phyloP scores from a whole-genome alignment of 1,140 invertebrate genomes.

The Hirudo medicinalis region DNA sequence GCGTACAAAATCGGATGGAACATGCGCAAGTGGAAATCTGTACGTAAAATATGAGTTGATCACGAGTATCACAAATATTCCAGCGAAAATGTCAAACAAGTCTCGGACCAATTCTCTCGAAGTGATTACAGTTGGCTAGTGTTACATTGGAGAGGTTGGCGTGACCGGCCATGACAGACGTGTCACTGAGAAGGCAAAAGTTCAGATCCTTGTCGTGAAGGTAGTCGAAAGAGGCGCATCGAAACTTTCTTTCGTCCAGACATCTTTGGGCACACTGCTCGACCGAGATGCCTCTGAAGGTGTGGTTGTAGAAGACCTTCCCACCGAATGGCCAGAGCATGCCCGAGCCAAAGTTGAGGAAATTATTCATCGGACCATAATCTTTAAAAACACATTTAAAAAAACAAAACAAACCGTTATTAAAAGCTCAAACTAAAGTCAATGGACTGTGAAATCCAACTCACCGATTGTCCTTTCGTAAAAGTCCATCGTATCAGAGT shows the following conservation, averaged over 20 bases:
- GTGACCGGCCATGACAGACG: conserved; percentile 33
- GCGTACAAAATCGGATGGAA: conserved; percentile 36
- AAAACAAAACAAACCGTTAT: no score
- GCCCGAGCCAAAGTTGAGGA: conserved; percentile 36
- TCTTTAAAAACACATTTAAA: background rate
- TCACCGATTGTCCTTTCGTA: background rate
- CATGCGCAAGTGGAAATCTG: conserved; percentile 24
- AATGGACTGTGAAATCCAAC: background rate
- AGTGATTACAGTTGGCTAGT: conserved; percentile 32
- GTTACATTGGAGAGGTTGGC: conserved; percentile 29
- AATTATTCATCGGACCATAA: conserved; percentile 31
- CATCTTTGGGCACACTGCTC: conserved; percentile 36
- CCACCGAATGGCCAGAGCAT: conserved; percentile 30
- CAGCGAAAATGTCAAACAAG: background rate
- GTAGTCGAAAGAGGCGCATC: conserved; percentile 36
- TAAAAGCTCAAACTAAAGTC: no score
- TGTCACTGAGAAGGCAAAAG: conserved; percentile 34
- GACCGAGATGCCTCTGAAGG: conserved; percentile 31
- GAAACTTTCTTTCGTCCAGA: conserved; percentile 31
- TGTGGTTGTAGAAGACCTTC: conserved; percentile 31
- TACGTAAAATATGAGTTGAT: no score
- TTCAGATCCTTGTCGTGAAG: conserved; percentile 27
- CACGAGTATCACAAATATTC: no score
- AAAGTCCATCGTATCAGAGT: background rate
- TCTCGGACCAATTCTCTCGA: conserved; percentile 33